A percentile compares a stretch with the other conserved stretches of the same genome.
phyloP scores from a whole-genome alignment of 2,113 vertebrate species.

The Sceloporus tristichus region DNA sequence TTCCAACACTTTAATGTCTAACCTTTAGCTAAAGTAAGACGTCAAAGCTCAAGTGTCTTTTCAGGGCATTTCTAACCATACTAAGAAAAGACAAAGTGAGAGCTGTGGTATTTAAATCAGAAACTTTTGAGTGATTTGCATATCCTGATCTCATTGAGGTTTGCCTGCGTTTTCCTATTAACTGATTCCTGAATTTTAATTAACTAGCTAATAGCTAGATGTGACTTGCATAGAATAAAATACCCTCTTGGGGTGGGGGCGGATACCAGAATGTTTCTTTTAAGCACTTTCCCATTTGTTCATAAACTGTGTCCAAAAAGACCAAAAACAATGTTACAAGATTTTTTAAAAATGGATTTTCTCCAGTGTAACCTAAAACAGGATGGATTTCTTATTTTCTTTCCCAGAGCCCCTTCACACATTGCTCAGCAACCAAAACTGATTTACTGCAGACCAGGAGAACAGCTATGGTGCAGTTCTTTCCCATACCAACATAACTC shows the following conservation, averaged over 20 bases:
- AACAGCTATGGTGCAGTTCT: not conserved
- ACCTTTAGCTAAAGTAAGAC: not conserved
- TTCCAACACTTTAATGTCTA: not conserved
- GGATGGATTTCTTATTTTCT: not conserved
- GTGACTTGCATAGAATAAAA: slow-evolving; percentile 5
- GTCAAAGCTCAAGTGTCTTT: slow-evolving; percentile 33
- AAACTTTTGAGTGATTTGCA: not conserved
- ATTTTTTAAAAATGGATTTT: not conserved
- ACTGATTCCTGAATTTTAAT: slow-evolving; percentile 39
- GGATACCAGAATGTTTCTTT: slow-evolving; percentile 22
- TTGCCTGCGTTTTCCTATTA: slow-evolving; percentile 6
- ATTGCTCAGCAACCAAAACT: not conserved
- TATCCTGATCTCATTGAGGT: slow-evolving; percentile 28
- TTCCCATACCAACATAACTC: not conserved
- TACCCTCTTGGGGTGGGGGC: not conserved
- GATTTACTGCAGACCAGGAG: not conserved
- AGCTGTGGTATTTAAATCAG: slow-evolving; percentile 31
- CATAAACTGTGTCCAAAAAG: not conserved
- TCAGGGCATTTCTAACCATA: slow-evolving; percentile 22
- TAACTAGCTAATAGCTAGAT: slow-evolving; percentile 46
- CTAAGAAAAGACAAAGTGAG: not conserved
- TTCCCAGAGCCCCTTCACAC: not conserved
- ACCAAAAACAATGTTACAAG: not conserved
- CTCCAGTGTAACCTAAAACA: not conserved
- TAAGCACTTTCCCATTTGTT: not conserved